These are phyloP conservation scores for Caenorhabditis macrosperma DNA, from an alignment of 2,888 invertebrate genomes.

Conservation along the genomic window DNA sequence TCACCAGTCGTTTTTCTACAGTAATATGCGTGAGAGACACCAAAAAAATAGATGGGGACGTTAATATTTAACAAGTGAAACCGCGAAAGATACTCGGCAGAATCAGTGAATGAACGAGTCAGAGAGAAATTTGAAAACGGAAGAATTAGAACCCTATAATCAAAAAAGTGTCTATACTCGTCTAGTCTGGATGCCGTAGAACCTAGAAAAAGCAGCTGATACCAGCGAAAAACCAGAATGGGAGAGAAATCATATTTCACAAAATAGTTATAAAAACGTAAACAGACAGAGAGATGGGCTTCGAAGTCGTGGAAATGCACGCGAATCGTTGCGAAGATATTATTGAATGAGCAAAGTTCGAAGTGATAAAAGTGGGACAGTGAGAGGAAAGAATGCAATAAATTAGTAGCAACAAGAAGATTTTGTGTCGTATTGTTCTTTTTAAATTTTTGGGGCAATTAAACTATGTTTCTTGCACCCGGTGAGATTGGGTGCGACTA, in stretches of 20 bases:
- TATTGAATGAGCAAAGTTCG: conserved; percentile 15
- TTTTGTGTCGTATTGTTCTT: no score
- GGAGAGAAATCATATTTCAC: conserved; percentile 50
- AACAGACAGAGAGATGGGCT: neutral
- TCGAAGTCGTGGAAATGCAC: conserved; percentile 2
- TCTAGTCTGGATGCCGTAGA: conserved; percentile 3
- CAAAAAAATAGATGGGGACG: neutral
- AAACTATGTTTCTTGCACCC: neutral
- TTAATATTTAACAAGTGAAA: conserved; percentile 26
- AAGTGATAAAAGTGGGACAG: conserved; percentile 25
- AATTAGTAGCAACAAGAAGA: conserved; percentile 29
- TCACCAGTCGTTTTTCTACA: conserved; percentile 27
- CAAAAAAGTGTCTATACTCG: conserved; percentile 2
- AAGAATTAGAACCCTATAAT: neutral
- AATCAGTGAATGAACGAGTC: conserved; percentile 14
- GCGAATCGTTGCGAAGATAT: conserved; percentile 4
- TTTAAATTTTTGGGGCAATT: conserved; percentile 5
- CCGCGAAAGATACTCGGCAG: conserved; percentile 24
- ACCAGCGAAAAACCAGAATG: conserved; percentile 3
- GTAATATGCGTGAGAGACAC: conserved; percentile 23
- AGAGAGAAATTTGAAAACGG: neutral
- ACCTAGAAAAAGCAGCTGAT: conserved; percentile 6
- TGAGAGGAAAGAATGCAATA: conserved; percentile 4
- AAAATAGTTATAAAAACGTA: conserved; percentile 1
- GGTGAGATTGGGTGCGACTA: conserved; percentile 3